Base-by-base conservation (phyloP, 1,140 invertebrate species). In the Planococcus citri region DNA sequence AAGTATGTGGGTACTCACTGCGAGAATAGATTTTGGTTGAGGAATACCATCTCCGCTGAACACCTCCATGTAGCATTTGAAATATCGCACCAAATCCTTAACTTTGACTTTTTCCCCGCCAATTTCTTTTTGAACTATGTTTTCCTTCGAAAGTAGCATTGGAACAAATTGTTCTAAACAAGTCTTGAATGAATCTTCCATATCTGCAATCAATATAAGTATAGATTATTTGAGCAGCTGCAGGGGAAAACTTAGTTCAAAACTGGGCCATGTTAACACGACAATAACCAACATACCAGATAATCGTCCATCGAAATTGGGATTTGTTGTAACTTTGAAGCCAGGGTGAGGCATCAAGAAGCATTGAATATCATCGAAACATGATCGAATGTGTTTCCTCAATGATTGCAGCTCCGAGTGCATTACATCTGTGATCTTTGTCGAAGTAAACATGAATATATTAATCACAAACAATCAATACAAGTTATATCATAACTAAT, bases 281-380 rank as follows among this genome's bases (percentile, higher is more conserved):
- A n/a, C n/a, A n/a, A n/a, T n/a, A n/a, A n/a, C 2, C 17, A 9
- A 71, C 70, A 74, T 78, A 91, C 90, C 89, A 77, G 79, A 78
- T 37, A 98, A 81, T 78, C 91, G 83, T 20, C 97, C 97, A 80
- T 98, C 93, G 79, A 98, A 99, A 68, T 89, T 84, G 0, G 94
- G 95, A 83, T 94, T 95, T 14, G 94, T 97, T 57, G 96, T 94
- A 22, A 99, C 97, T 77, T 88, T 90, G 0, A 97, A 83, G 17
- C 97, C 97, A 0, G 97, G 97, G 84, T 99, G 96, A 14, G 97
- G 97, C 90, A 99, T 90, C 41, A 99, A 80, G 80, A 96, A 99
- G 78, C 96, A 98, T 12, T 90, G 88, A 73, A 99, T 96, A 75
- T 95, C 89, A 12, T 87, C 86, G 81, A 99, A 99, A 78, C 96